Evolutionary conservation across 2,888 invertebrate species (phyloP), one percentile per base, ranked within the genome.

Genomic region (Scaptomyza flava): DNA sequence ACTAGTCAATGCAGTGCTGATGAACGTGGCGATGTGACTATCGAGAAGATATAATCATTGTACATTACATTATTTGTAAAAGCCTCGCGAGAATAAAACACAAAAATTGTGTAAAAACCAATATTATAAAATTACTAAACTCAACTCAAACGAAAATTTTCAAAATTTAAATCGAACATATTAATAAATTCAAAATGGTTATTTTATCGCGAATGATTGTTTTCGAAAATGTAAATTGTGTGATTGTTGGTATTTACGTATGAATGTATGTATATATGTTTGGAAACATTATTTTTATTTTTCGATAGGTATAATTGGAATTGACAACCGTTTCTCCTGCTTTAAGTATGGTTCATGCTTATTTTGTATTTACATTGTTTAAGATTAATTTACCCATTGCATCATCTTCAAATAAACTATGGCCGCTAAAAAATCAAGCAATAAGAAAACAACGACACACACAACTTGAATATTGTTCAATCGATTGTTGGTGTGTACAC

Each of bases 241-340:
- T 34, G n/a, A 14, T 14, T 6, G 7, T 38, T 38, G 2, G 34
- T 34, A 36, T 6, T 1, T n/a, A 36, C 0, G 12, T 38, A 14
- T n/a, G 38, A 7, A 14, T 14, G 6, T 2, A 38, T 14, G 5
- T 36, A 5, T 23, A 4, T 23, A 23, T 23, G 23, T 4, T 23
- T 23, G 23, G 23, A 2, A 4, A 23, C 23, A 23, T 23, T 23
- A 23, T 17, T 17, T 17, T 17, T 23, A 23, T 23, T 23, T 23
- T 23, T 23, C 23, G 23, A 23, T 23, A 23, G 23, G 23, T 23
- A 46, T 23, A 41, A 36, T 46, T 61, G 27, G 27, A 73, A 73
- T 65, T 70, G 76, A 73, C 71, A 73, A 76, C 53, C 57, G 45
- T 70, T 66, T 50, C 27, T 62, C 34, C 57, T 67, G 45, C 42